These are phyloP conservation scores for Coregonus suidteri DNA, from an alignment of 2,797 vertebrate genomes.

Conservation along the genomic window DNA sequence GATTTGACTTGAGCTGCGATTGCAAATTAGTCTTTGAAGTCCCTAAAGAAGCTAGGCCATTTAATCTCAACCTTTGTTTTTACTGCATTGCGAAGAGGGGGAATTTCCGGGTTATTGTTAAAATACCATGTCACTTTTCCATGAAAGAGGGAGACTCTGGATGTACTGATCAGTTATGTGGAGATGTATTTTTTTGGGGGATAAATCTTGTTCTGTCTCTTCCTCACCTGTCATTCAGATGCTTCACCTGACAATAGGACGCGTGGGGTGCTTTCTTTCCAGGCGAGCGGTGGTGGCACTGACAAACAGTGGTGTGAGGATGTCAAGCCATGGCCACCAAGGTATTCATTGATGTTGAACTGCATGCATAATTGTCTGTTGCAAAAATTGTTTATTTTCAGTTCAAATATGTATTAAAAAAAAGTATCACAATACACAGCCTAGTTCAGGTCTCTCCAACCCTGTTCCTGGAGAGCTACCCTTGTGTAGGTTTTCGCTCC, in stretches of 20 bases:
- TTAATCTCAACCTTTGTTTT: neutral
- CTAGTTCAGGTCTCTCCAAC: too few relatives aligned
- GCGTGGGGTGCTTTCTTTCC: constrained; percentile 57
- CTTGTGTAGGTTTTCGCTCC: too few relatives aligned
- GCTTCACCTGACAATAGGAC: constrained; percentile 61
- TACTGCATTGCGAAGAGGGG: neutral
- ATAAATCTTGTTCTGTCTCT: neutral
- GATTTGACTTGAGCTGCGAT: neutral
- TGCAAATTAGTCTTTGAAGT: neutral
- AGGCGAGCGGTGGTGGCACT: constrained; percentile 44
- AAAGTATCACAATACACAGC: neutral
- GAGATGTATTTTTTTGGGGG: neutral
- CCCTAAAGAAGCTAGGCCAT: neutral
- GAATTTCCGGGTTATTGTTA: too few relatives aligned
- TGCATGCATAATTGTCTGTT: neutral
- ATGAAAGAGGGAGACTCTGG: too few relatives aligned
- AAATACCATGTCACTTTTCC: too few relatives aligned
- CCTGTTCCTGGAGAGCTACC: too few relatives aligned
- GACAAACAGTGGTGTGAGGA: constrained; percentile 50
- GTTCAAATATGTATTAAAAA: too few relatives aligned
- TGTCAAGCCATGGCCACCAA: constrained; percentile 66
- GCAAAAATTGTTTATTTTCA: too few relatives aligned
- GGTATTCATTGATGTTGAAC: neutral
- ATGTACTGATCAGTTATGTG: too few relatives aligned
- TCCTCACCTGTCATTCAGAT: constrained; percentile 63